Percentiles rank a stretch among this genome's conserved stretches.
Evolutionary conservation across 2,888 invertebrate species (phyloP).

Genomic region (Drosophila paramelanica): DNA sequence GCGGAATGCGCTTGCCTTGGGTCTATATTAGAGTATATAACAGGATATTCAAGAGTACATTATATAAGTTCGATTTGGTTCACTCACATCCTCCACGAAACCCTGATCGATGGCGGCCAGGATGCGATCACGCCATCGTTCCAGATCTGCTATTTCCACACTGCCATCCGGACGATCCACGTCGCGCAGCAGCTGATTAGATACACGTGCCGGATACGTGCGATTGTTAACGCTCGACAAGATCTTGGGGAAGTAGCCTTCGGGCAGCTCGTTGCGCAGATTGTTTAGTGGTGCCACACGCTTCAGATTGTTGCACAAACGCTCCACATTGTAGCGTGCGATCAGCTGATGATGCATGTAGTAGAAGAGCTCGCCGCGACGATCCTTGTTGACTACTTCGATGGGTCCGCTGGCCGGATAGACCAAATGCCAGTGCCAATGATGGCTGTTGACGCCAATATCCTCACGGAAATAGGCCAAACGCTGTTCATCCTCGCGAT

Average conservation of each 20-base stretch:
- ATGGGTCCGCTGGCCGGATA: slow-evolving; percentile 90
- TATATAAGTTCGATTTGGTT: not conserved
- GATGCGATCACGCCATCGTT: slow-evolving; percentile 91
- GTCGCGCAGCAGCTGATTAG: slow-evolving; percentile 87
- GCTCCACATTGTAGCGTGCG: slow-evolving; percentile 90
- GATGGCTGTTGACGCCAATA: slow-evolving; percentile 93
- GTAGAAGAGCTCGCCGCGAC: slow-evolving; percentile 90
- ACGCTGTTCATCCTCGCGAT: slow-evolving; percentile 91
- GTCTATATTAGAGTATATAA: slow-evolving; percentile 43
- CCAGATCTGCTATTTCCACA: slow-evolving; percentile 87
- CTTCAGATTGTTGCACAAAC: slow-evolving; percentile 89
- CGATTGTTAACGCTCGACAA: slow-evolving; percentile 89
- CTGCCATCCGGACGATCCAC: slow-evolving; percentile 89
- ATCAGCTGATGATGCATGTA: slow-evolving; percentile 89
- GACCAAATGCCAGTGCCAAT: slow-evolving; percentile 97
- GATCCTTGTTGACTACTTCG: slow-evolving; percentile 89
- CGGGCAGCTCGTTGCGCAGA: slow-evolving; percentile 89
- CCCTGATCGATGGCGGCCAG: slow-evolving; percentile 91
- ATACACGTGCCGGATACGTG: slow-evolving; percentile 90
- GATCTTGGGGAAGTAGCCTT: slow-evolving; percentile 93
- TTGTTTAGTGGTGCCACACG: slow-evolving; percentile 89
- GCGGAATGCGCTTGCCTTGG: slow-evolving; percentile 67
- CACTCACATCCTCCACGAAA: slow-evolving; percentile 86
- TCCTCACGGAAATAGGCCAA: slow-evolving; percentile 94
- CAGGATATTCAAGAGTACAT: not conserved